Evolutionary conservation across 2,113 vertebrate species (phyloP), one percentile per base, ranked within the genome.

Genomic region (Ptyas mucosa): DNA sequence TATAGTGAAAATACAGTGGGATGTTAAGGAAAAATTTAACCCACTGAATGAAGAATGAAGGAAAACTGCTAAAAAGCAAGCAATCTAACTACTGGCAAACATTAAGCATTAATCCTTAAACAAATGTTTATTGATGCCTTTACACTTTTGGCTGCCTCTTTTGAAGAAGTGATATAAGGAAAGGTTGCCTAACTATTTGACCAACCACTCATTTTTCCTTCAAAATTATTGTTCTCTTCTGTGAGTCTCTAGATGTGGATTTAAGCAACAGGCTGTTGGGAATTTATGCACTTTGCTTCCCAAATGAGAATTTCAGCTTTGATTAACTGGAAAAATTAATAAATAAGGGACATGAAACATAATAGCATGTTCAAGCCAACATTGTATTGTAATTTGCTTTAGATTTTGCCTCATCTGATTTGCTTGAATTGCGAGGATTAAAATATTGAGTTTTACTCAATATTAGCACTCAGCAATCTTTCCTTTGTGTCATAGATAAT

Each of bases 401-500:
- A 18, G 55, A 52, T 88, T 87, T 52, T 52, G n/a, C 49, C 6
- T 86, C 15, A n/a, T 49, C 14, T 58, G 57, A 64, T 10, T 91
- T 91, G 52, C 43, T 54, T 85, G 75, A 43, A 39, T 14, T 52
- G n/a, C 53, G 51, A 87, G 43, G 26, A 26, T 58, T 51, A 49
- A 86, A 86, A 11, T 49, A 20, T 46, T 8, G 5, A 20, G 69
- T 58, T 24, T 54, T 24, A 8, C 89, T 94, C 0, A 6, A 10
- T 46, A 58, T 91, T 89, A 64, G 21, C 89, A 0, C 0, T 86
- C 21, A 55, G 29, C 61, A 29, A 39, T 9, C 90, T 87, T 58
- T 93, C 93, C 0, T 0, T 34, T 85, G 89, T 90, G 1, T 12
- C 58, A 15, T 24, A 0, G 53, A 87, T 87, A 43, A 0, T 85